A percentile compares a stretch with the other conserved stretches of the same genome.
Conservation (phyloP, 2,888 invertebrate species). For the Ophraella communa region DNA sequence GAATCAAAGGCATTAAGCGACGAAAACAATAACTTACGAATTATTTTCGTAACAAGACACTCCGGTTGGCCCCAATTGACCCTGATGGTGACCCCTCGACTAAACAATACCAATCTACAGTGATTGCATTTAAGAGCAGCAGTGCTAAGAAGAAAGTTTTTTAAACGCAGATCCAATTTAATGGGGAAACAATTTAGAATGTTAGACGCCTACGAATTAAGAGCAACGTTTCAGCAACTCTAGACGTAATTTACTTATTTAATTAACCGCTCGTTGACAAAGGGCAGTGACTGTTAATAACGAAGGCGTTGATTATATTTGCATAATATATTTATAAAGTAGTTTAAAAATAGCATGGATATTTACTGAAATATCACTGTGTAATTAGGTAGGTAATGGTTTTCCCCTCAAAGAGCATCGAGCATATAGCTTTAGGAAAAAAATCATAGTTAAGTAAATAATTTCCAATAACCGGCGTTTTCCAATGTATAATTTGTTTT, state of each 20-base stretch:
- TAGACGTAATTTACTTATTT: neutral
- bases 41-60: neutral
- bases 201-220: neutral
- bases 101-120: neutral
- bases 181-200: neutral
- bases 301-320: neutral
- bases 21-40: slow-evolving; percentile 6
- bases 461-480: no score
- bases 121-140: neutral
- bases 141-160: neutral
- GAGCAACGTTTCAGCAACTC: neutral
- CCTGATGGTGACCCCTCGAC: neutral
- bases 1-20: neutral
- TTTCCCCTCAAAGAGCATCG: no score
- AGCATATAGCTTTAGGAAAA: no score
- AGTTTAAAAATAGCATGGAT: no score
- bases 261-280: neutral
- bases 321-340: no score
- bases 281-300: neutral
- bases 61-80: neutral
- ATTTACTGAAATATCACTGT: no score
- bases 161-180: neutral
- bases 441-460: no score
- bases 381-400: no score
- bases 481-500: no score